These are phyloP conservation scores for Rhinella marina DNA, from an alignment of 2,797 vertebrate genomes.

Conservation along the genomic window DNA sequence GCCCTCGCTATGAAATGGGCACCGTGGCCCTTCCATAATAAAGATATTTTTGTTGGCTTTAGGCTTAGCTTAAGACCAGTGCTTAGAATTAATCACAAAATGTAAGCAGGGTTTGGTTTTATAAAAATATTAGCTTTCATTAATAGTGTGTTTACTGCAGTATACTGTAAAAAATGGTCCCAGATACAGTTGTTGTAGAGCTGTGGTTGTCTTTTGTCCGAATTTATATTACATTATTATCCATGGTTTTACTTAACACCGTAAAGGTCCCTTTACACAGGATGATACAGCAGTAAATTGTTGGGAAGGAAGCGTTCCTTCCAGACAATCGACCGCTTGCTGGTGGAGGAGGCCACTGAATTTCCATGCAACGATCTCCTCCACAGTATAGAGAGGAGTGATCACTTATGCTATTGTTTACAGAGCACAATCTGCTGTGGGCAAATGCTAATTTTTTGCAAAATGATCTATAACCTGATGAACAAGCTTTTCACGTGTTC, in stretches of 20 bases:
- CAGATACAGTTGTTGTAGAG: not conserved
- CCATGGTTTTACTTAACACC: not conserved
- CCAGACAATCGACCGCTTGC: too few species aligned
- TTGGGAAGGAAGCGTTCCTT: too few species aligned
- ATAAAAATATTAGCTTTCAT: not conserved
- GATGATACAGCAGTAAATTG: too few species aligned
- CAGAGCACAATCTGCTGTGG: too few species aligned
- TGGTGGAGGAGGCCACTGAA: too few species aligned
- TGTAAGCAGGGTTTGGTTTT: constrained; percentile 37
- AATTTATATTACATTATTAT: not conserved
- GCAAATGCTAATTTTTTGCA: too few species aligned
- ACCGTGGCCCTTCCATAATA: constrained; percentile 78
- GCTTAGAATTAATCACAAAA: not conserved
- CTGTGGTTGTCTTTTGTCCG: not conserved
- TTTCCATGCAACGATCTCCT: too few species aligned
- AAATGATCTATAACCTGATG: too few species aligned
- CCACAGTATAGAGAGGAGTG: too few species aligned
- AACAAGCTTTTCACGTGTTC: too few species aligned
- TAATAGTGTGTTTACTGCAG: not conserved
- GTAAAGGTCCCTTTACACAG: not conserved
- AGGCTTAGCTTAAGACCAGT: constrained; percentile 6
- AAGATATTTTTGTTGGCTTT: constrained; percentile 75
- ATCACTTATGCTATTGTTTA: too few species aligned
- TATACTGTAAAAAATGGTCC: not conserved
- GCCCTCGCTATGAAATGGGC: constrained; percentile 85